phyloP scores from a whole-genome alignment of 1,140 invertebrate species.

The Drosophila pandora region DNA sequence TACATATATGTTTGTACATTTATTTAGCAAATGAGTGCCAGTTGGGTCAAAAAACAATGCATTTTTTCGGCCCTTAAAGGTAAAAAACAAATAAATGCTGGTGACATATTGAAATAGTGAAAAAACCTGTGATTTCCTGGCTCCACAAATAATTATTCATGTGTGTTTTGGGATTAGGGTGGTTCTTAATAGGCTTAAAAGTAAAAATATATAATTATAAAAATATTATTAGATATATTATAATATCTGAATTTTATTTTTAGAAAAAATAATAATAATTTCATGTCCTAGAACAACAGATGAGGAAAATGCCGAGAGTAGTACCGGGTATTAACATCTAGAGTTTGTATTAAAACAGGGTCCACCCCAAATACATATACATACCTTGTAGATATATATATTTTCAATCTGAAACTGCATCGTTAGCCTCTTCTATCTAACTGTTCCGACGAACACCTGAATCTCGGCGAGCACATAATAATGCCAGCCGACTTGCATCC shows the following conservation, averaged over 20 bases:
- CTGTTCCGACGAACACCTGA: not conserved
- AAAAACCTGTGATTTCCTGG: not conserved
- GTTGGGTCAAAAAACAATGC: not conserved
- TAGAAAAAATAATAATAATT: too few relatives aligned
- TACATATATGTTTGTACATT: not conserved
- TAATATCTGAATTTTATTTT: too few relatives aligned
- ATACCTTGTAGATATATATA: not conserved
- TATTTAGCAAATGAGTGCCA: not conserved
- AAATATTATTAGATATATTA: too few relatives aligned
- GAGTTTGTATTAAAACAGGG: not conserved
- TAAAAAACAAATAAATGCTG: not conserved
- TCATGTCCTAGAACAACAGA: too few relatives aligned
- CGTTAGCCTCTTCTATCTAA: not conserved
- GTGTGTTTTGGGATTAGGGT: not conserved
- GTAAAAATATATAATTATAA: too few relatives aligned
- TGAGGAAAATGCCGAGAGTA: too few relatives aligned
- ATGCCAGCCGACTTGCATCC: not conserved
- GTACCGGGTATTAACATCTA: too few relatives aligned
- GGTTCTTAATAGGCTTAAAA: not conserved
- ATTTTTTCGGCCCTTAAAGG: not conserved
- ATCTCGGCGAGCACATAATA: constrained; percentile 1
- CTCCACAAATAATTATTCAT: not conserved
- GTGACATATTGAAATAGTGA: not conserved
- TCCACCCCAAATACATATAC: not conserved
- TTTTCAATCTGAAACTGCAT: constrained; percentile 4